Evolutionary conservation across 2,113 vertebrate species (phyloP).

Genomic region (Damaliscus lunatus): DNA sequence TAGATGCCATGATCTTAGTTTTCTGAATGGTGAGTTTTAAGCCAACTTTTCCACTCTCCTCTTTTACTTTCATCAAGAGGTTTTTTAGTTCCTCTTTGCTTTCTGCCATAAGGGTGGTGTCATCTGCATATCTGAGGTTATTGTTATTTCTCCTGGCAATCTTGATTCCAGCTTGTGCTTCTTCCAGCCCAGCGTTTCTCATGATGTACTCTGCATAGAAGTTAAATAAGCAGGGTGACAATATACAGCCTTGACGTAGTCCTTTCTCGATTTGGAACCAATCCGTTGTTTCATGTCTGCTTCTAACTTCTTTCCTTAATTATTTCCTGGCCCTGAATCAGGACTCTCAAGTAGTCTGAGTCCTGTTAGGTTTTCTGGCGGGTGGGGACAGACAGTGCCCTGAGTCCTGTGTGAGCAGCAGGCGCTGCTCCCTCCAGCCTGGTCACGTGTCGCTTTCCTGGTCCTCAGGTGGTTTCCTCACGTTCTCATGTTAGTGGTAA

Average conservation of each 20-base stretch:
- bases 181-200: background rate
- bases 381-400: background rate
- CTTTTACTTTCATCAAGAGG: background rate
- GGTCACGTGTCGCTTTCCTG: background rate
- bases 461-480: background rate
- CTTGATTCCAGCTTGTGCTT: background rate
- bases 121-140: background rate
- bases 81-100: background rate
- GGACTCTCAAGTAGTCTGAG: background rate
- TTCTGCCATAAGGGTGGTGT: background rate
- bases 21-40: background rate
- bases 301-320: background rate
- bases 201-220: background rate
- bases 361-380: background rate
- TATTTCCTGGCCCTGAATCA: background rate
- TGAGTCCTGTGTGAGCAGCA: background rate
- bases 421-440: background rate
- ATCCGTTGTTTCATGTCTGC: background rate
- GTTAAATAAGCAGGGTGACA: background rate
- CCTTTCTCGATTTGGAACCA: background rate
- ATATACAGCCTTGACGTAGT: background rate
- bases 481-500: rapidly evolving
- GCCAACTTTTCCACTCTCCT: background rate
- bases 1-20: background rate
- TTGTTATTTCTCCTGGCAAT: background rate